Base-by-base conservation (phyloP, 2,888 invertebrate genomes). In the Macrostomum cliftonense region DNA sequence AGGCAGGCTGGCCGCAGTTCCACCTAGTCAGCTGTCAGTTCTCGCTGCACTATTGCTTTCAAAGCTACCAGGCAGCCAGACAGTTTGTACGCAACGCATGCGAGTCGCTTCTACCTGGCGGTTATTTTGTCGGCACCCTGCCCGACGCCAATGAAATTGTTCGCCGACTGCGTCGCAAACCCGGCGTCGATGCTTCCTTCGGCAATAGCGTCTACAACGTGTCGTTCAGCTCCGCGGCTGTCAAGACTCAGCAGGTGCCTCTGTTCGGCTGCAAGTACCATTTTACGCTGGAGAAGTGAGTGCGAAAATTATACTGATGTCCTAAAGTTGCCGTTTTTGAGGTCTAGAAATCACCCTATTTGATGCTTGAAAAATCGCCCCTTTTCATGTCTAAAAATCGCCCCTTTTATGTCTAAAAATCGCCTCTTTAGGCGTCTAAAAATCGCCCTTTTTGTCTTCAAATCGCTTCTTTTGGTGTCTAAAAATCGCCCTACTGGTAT, bases 11-110 rank as follows among this genome's bases (percentile, higher is more conserved):
- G 28, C 28, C 81, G 51, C 44, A 78, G 59, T 77, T 95, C 61
- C 85, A 97, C 68, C 63, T 97, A 40, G 85, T 85, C 1, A 91
- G 89, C 66, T 91, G 91, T 66, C 97, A 99, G 71, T 99, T 99
- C 77, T 86, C 91, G 19, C 82, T 97, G 65, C 97, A 99, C 72
- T 99, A 99, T 65, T 61, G 62, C 39, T 71, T 71, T 56, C 70
- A 69, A 55, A 66, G 63, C 51, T 55, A 46, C 14, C 28, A 28
- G 9, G 28, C 28, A 9, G 28, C 28, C 28, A 28, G 28, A 9
- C 28, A 28, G 28, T 28, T 28, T 28, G 28, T 40, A 2, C 40
- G 40, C 52, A 99, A 99, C 73, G 84, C 84, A 11, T 79, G 87
- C 9, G 89, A 89, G 65, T 82, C 82, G 65, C 74, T 99, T 17